These are phyloP conservation scores for Papilio aristodemus DNA, from an alignment of 1,140 invertebrate genomes.

Conservation along the genomic window DNA sequence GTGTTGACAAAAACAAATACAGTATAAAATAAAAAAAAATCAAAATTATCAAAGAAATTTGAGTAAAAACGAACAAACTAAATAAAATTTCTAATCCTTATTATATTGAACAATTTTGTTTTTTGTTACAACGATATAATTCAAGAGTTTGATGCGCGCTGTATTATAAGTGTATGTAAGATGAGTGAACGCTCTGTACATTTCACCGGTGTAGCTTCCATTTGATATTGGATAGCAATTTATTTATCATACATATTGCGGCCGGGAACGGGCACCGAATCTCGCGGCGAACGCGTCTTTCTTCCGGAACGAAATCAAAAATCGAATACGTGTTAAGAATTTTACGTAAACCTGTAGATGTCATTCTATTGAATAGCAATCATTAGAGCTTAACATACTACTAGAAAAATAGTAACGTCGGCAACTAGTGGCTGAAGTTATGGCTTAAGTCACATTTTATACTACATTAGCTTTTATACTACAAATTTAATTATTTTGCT, in stretches of 20 bases:
- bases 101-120: neutral
- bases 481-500: no score
- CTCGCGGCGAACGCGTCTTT: conserved; percentile 67
- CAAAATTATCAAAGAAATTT: no score
- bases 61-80: no score
- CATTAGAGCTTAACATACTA: conserved; percentile 44
- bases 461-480: no score
- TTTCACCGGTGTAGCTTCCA: conserved; percentile 72
- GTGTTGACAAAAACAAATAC: no score
- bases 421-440: no score
- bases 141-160: conserved; percentile 19
- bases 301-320: conserved; percentile 68
- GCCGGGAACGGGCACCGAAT: conserved; percentile 59
- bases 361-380: conserved; percentile 47
- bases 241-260: conserved; percentile 80
- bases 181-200: conserved; percentile 71
- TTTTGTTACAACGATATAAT: neutral
- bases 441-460: no score
- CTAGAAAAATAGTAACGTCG: neutral
- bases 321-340: conserved; percentile 73
- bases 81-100: neutral
- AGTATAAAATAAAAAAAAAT: no score
- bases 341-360: conserved; percentile 46
- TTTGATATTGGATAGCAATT: conserved; percentile 80
- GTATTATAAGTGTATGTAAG: conserved; percentile 55